phyloP scores from a whole-genome alignment of 2,888 invertebrate genomes.

The Drosophila parthenogenetica region DNA sequence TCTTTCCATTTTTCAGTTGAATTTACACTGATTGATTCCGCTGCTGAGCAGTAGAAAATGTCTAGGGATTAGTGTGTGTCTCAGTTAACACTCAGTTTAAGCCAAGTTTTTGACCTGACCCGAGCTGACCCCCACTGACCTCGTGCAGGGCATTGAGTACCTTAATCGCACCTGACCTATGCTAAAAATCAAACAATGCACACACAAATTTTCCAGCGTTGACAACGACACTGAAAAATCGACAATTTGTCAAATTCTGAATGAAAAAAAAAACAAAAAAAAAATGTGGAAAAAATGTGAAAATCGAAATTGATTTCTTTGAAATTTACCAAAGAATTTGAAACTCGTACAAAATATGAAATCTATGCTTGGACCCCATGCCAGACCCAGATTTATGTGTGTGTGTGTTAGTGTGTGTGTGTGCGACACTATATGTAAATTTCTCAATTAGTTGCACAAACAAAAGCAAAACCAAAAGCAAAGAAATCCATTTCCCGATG shows the following conservation, averaged over 20 bases:
- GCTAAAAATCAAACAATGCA: constrained; percentile 21
- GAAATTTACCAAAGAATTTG: constrained; percentile 56
- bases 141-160: no score
- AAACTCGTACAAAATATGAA: constrained; percentile 6
- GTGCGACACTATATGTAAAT: constrained; percentile 59
- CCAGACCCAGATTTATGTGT: neutral
- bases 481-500: constrained; percentile 50
- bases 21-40: constrained; percentile 30
- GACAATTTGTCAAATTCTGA: constrained; percentile 33
- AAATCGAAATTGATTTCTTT: constrained; percentile 50
- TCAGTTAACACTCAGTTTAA: neutral
- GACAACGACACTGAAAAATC: constrained; percentile 2
- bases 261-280: constrained; percentile 1
- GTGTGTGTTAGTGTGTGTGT: constrained; percentile 12
- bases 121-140: neutral
- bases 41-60: constrained; percentile 24
- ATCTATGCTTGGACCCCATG: constrained; percentile 17
- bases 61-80: constrained; percentile 28
- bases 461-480: constrained; percentile 61
- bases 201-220: neutral
- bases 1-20: constrained; percentile 27
- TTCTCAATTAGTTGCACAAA: constrained; percentile 74
- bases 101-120: constrained; percentile 11
- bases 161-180: constrained; percentile 33
- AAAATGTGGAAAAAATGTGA: neutral